Evolutionary conservation across 2,113 vertebrate genomes (phyloP), one percentile per base, ranked within the genome.

Genomic region (Mustela lutreola): DNA sequence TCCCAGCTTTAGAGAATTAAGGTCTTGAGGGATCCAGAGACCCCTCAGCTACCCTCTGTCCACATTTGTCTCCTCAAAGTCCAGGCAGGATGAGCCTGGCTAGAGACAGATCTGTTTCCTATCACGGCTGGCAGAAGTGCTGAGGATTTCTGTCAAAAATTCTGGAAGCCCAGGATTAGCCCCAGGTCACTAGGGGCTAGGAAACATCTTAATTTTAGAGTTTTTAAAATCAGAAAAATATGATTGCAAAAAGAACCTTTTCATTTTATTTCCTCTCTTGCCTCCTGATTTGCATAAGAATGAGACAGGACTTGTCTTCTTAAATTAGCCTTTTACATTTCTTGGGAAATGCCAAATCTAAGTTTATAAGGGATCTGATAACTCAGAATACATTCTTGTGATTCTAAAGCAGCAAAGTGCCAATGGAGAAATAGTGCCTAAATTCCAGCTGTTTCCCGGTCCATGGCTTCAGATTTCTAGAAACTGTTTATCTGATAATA

Each of bases 131-230:
- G 18, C 18, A 56, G 26, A 15, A 80, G 70, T 39, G 63, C 81
- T 1, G 1, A 22, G 21, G 10, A n/a, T 62, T 82, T 39, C 9
- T 48, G 9, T 60, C 65, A 39, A 56, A 84, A n/a, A 60, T 63
- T 91, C 50, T 33, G 6, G 80, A 26, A 42, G 56, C 28, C 22
- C 4, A 89, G 36, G 56, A 78, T 85, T 85, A 71, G 82, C 16
- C 15, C 42, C 82, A 36, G 53, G 12, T 73, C 28, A 42, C 10
- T 82, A 36, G 39, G 39, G 39, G 39, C 39, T 39, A 39, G 21
- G 45, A 95, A 93, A 21, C 48, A 79, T 53, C 48, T 45, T 83
- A 42, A 79, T 80, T 89, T 94, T 87, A 79, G 53, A 82, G 26
- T 53, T 65, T 86, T 92, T 93, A 53, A 82, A 88, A 80, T 56